Evolutionary conservation across 2,113 vertebrate species (phyloP).

Genomic region (Zootoca vivipara): DNA sequence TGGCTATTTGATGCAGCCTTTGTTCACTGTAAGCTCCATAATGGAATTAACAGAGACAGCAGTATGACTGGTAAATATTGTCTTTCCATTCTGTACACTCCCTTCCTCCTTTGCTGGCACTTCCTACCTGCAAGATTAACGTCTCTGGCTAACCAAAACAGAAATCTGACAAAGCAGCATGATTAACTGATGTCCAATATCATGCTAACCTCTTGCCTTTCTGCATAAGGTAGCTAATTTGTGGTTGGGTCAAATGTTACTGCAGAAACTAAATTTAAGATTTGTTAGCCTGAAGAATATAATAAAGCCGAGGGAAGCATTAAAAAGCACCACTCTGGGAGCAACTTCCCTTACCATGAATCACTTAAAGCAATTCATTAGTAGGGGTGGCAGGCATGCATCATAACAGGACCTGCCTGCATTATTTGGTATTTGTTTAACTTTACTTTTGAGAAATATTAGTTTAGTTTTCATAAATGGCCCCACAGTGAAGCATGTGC

Average conservation of each 20-base stretch:
- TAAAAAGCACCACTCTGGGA: constrained; percentile 4
- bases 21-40: constrained; percentile 97
- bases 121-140: constrained; percentile 88
- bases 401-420: background rate
- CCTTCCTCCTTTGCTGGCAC: constrained; percentile 66
- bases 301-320: constrained; percentile 21
- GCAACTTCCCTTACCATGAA: background rate
- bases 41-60: constrained; percentile 92
- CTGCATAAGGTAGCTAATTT: constrained; percentile 35
- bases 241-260: constrained; percentile 48
- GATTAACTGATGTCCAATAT: background rate
- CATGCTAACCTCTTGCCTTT: constrained; percentile 61
- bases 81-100: constrained; percentile 48
- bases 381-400: constrained; percentile 4
- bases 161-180: constrained; percentile 53
- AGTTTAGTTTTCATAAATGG: background rate
- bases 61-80: constrained; percentile 95
- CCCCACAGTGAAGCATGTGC: constrained; percentile 19
- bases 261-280: constrained; percentile 45
- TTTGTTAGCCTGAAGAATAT: constrained; percentile 53
- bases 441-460: background rate
- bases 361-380: background rate
- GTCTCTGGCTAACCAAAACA: constrained; percentile 27
- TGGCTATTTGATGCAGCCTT: constrained; percentile 96
- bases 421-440: background rate